Percentiles rank a stretch among this genome's conserved stretches.
Evolutionary conservation across 2,888 invertebrate species (phyloP).

Genomic region (Arrhopalites spinosus): DNA sequence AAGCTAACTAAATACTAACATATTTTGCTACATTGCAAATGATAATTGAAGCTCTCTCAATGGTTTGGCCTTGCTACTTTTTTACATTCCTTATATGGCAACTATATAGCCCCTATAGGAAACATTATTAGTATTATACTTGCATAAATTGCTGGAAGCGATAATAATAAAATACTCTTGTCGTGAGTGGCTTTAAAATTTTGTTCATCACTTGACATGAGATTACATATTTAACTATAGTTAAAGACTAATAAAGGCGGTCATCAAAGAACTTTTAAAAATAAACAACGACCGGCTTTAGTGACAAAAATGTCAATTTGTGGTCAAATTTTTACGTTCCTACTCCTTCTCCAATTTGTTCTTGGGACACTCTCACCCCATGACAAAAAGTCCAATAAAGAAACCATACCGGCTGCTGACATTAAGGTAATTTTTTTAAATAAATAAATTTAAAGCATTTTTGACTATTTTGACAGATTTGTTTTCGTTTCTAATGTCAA

Average conservation of each 20-base stretch:
- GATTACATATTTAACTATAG: no score
- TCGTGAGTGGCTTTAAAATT: no score
- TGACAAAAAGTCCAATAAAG: constrained; percentile 48
- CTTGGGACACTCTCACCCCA: constrained; percentile 49
- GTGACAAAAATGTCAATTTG: constrained; percentile 1
- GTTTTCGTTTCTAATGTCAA: neutral
- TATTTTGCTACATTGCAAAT: constrained; percentile 2
- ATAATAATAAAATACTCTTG: no score
- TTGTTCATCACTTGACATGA: no score
- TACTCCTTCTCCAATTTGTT: constrained; percentile 32
- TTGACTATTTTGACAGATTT: neutral
- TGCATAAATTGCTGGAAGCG: no score
- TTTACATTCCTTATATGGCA: no score
- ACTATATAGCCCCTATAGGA: no score
- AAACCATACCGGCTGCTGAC: constrained; percentile 26
- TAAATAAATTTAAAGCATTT: neutral
- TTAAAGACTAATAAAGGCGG: no score
- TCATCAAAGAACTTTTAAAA: no score
- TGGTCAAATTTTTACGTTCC: constrained; percentile 1
- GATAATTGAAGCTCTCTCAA: neutral
- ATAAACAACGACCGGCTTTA: no score
- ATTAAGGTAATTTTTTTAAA: constrained; percentile 28
- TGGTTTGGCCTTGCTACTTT: neutral
- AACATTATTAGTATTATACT: no score
- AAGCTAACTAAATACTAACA: constrained; percentile 19